These are phyloP conservation scores for Diachasmimorpha longicaudata DNA, from an alignment of 1,140 invertebrate genomes.

Conservation along the genomic window DNA sequence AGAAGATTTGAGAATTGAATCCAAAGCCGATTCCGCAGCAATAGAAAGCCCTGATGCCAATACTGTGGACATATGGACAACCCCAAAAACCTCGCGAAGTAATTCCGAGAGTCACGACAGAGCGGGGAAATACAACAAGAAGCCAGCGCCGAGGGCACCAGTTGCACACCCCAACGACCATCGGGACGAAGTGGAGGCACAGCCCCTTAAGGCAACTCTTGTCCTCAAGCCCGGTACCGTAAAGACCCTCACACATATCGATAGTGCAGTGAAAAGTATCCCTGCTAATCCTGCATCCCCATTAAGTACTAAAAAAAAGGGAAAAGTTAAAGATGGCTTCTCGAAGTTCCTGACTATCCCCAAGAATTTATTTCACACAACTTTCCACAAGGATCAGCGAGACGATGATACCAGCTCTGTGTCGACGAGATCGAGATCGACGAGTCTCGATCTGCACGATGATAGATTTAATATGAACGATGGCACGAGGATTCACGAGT, in stretches of 20 bases:
- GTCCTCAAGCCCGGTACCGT: slow-evolving; percentile 55
- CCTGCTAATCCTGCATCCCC: slow-evolving; percentile 35
- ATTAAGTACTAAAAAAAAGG: slow-evolving; percentile 34
- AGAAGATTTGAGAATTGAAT: slow-evolving; percentile 30
- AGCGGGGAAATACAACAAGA: slow-evolving; percentile 59
- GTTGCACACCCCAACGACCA: slow-evolving; percentile 25
- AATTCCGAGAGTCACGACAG: slow-evolving; percentile 41
- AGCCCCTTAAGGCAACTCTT: slow-evolving; percentile 51
- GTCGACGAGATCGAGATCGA: slow-evolving; percentile 40
- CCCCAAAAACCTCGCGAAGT: slow-evolving; percentile 33
- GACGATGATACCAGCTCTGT: slow-evolving; percentile 15
- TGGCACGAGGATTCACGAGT: neutral
- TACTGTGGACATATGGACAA: slow-evolving; percentile 22
- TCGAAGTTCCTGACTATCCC: slow-evolving; percentile 53
- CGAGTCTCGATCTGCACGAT: slow-evolving; percentile 39
- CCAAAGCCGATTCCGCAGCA: neutral
- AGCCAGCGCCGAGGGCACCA: slow-evolving; percentile 49
- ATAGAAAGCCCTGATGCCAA: neutral
- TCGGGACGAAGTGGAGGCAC: slow-evolving; percentile 34
- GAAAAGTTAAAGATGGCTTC: slow-evolving; percentile 45
- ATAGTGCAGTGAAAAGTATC: slow-evolving; percentile 33
- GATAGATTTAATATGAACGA: neutral
- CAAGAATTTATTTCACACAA: slow-evolving; percentile 51
- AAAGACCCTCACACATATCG: slow-evolving; percentile 45
- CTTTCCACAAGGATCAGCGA: slow-evolving; percentile 49